These are phyloP conservation scores for Dichetophora obliterata DNA, from an alignment of 2,888 invertebrate genomes.

Conservation along the genomic window DNA sequence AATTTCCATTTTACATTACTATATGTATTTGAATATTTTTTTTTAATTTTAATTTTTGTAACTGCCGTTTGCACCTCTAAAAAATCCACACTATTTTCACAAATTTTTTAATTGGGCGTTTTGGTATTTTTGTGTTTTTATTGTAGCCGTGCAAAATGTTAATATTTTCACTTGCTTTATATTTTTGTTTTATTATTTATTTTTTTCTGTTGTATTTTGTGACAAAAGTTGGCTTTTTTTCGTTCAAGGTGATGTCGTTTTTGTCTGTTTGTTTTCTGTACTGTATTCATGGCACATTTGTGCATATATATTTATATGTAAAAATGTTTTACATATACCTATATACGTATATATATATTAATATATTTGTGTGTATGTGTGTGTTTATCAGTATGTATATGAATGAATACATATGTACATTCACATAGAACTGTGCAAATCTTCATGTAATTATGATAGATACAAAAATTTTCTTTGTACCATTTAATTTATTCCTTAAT, in stretches of 20 bases:
- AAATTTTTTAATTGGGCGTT: not conserved
- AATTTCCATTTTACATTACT: too few relatives aligned
- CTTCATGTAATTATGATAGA: slow-evolving; percentile 42
- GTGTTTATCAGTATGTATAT: not conserved
- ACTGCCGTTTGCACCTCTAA: not conserved
- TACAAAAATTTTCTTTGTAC: slow-evolving; percentile 36
- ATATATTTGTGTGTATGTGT: not conserved
- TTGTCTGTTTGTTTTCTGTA: slow-evolving; percentile 5
- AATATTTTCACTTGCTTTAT: slow-evolving; percentile 3
- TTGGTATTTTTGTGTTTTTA: not conserved
- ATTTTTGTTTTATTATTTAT: slow-evolving; percentile 2
- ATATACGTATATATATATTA: not conserved
- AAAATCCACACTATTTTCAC: not conserved
- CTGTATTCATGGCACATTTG: slow-evolving; percentile 3
- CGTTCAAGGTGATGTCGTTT: slow-evolving; percentile 41
- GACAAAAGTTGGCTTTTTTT: slow-evolving; percentile 18
- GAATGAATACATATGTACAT: not conserved
- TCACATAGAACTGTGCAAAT: slow-evolving; percentile 21
- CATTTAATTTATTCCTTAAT: not conserved
- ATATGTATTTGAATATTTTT: not conserved
- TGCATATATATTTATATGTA: not conserved
- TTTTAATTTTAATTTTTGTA: not conserved
- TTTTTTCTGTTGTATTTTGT: not conserved
- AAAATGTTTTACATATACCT: not conserved
- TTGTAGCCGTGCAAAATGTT: not conserved